A percentile compares a stretch with the other conserved stretches of the same genome.
These are phyloP conservation scores for Schlechtendalia chinensis DNA, from an alignment of 1,140 invertebrate genomes.

Conservation along the genomic window DNA sequence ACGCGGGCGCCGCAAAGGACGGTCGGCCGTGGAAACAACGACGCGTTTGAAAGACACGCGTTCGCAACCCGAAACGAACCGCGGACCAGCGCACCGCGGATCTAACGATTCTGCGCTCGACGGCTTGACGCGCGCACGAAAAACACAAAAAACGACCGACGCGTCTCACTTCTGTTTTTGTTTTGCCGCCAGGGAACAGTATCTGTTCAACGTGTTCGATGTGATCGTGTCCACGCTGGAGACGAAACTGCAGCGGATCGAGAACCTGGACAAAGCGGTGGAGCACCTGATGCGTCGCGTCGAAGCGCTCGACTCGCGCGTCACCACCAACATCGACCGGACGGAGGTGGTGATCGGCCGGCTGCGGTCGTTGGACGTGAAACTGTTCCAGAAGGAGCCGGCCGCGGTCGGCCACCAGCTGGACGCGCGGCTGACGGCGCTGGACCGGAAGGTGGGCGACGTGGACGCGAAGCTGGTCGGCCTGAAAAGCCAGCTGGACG, in stretches of 20 bases:
- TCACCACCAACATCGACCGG: slow-evolving; percentile 80
- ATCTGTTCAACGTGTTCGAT: slow-evolving; percentile 83
- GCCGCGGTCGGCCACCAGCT: slow-evolving; percentile 57
- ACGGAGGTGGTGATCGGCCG: slow-evolving; percentile 77
- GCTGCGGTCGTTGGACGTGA: slow-evolving; percentile 69
- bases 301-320: slow-evolving; percentile 73
- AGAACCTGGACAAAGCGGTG: slow-evolving; percentile 80
- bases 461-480: slow-evolving; percentile 76
- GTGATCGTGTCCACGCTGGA: slow-evolving; percentile 83
- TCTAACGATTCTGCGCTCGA: too few relatives aligned
- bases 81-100: too few relatives aligned
- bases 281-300: slow-evolving; percentile 80
- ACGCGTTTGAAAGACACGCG: too few relatives aligned
- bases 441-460: slow-evolving; percentile 77
- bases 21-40: too few relatives aligned
- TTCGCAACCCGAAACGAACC: too few relatives aligned
- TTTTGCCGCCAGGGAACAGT: slow-evolving; percentile 77
- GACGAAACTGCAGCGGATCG: slow-evolving; percentile 79
- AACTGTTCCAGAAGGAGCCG: slow-evolving; percentile 64
- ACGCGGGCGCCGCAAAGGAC: too few relatives aligned
- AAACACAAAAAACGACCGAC: too few relatives aligned
- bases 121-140: too few relatives aligned
- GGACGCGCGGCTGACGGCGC: slow-evolving; percentile 64
- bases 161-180: slow-evolving; percentile 28
- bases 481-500: slow-evolving; percentile 77